Percentiles rank a stretch among this genome's conserved stretches.
These are phyloP conservation scores for Lochmaea capreae DNA, from an alignment of 2,888 invertebrate genomes.

Conservation along the genomic window DNA sequence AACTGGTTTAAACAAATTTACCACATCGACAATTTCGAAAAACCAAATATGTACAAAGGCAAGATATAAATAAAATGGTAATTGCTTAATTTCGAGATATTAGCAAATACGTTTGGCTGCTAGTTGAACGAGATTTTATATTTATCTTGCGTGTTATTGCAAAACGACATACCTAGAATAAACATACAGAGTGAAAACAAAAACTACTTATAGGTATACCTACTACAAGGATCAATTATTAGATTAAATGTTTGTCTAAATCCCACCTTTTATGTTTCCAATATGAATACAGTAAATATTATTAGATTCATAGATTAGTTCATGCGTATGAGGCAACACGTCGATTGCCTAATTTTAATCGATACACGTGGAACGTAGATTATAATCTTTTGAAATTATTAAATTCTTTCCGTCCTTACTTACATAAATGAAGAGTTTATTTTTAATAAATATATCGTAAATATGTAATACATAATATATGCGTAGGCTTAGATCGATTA, in stretches of 20 bases:
- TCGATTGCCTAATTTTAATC: constrained; percentile 3
- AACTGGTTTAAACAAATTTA: too few species aligned
- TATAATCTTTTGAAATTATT: constrained; percentile 5
- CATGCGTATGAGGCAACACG: constrained; percentile 5
- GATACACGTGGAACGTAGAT: constrained; percentile 6
- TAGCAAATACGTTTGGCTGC: constrained; percentile 40
- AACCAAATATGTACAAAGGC: neutral
- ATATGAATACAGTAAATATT: too few species aligned
- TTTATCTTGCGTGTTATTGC: constrained; percentile 29
- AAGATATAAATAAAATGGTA: constrained; percentile 42
- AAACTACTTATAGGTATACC: neutral
- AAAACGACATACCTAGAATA: constrained; percentile 14
- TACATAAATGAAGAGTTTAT: neutral
- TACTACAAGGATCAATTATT: neutral
- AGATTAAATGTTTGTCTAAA: too few species aligned
- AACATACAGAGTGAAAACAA: neutral
- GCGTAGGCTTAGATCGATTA: neutral
- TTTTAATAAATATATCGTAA: neutral
- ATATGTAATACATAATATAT: neutral
- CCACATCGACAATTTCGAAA: neutral
- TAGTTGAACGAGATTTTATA: constrained; percentile 31
- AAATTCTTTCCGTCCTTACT: constrained; percentile 18
- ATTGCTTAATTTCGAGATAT: constrained; percentile 43
- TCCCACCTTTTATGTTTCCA: too few species aligned
- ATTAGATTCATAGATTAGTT: too few species aligned